Conservation (phyloP, 2,888 invertebrate genomes). For the Rotaria magnacalcarata region DNA sequence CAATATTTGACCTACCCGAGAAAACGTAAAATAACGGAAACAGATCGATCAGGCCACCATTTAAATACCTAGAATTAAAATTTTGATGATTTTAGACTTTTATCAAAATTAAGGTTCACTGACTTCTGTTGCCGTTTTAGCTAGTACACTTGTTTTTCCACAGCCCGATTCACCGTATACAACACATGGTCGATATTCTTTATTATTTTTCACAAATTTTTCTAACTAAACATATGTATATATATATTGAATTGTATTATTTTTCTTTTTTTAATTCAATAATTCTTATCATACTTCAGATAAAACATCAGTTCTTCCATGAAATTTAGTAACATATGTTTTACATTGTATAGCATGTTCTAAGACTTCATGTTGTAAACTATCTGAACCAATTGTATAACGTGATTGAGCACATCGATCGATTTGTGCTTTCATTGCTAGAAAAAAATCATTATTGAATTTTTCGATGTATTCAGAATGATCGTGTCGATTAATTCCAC, state of each 20-base stretch:
- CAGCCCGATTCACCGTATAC: constrained; percentile 43
- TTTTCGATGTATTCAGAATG: not conserved
- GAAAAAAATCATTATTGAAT: constrained; percentile 1
- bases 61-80: not conserved
- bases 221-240: not conserved
- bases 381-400: not conserved
- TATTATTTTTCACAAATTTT: not conserved
- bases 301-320: constrained; percentile 42
- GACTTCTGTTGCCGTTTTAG: constrained; percentile 40
- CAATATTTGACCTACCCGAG: not conserved
- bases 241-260: not conserved
- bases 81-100: not conserved
- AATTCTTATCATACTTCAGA: not conserved
- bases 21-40: constrained; percentile 16
- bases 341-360: constrained; percentile 45
- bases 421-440: not conserved
- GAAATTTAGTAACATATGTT: constrained; percentile 39
- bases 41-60: not conserved
- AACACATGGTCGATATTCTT: constrained; percentile 7
- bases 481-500: not conserved
- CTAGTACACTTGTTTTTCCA: constrained; percentile 42
- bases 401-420: constrained; percentile 13
- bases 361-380: constrained; percentile 42
- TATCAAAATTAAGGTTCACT: not conserved
- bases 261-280: not conserved